These are phyloP conservation scores for Bufo gargarizans DNA, from an alignment of 2,113 vertebrate genomes.

Conservation along the genomic window DNA sequence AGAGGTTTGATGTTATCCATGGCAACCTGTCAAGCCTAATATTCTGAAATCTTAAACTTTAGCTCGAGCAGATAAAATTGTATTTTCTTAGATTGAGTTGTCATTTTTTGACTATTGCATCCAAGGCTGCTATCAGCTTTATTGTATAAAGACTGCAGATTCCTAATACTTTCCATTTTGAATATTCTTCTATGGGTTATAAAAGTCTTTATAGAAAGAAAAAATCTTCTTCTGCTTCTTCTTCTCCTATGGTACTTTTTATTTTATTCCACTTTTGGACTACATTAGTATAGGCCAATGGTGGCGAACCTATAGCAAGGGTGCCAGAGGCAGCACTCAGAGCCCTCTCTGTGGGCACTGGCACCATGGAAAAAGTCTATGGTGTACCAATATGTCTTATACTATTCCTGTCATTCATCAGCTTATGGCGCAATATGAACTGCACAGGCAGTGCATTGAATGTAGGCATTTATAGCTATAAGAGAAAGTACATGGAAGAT, in stretches of 20 bases:
- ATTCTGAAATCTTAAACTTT: neutral
- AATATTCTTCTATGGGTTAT: neutral
- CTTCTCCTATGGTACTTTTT: neutral
- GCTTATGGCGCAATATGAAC: too few relatives aligned
- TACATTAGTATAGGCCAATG: neutral
- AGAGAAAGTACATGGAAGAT: too few relatives aligned
- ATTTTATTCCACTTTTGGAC: neutral
- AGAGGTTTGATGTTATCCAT: constrained; percentile 17
- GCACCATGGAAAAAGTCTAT: too few relatives aligned
- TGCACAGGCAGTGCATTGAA: too few relatives aligned
- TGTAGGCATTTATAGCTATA: too few relatives aligned
- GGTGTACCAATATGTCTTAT: too few relatives aligned
- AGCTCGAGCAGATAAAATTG: neutral
- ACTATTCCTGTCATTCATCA: too few relatives aligned
- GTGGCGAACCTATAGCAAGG: too few relatives aligned
- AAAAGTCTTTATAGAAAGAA: neutral
- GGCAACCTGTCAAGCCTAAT: constrained; percentile 19
- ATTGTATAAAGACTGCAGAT: neutral
- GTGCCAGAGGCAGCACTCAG: too few relatives aligned
- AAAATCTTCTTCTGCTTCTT: neutral
- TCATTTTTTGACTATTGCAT: constrained; percentile 16
- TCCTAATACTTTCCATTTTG: neutral
- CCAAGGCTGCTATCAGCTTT: neutral
- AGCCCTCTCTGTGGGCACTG: too few relatives aligned
- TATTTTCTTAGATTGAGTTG: neutral